Evolutionary conservation across 2,888 invertebrate genomes (phyloP), one percentile per base, ranked within the genome.

Genomic region (Melanchra persicariae): DNA sequence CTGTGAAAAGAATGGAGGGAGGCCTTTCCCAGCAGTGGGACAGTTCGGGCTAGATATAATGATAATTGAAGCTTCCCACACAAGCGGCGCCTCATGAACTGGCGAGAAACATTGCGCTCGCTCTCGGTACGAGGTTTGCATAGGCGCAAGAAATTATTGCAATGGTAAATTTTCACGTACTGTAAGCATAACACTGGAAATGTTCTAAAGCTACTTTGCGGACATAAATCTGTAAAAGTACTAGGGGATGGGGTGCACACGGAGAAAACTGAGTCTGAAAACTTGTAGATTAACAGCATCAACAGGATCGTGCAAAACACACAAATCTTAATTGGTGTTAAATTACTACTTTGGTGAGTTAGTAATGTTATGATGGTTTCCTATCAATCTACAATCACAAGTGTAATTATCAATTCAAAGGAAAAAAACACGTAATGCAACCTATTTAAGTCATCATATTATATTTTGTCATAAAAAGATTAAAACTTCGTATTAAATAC

Each of bases 71-170:
- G 19, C 12, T 52, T 22, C 22, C 37, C 24, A 43, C 24, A 40
- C 57, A 57, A 57, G 15, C 34, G 37, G 34, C 58, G 58, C 22
- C 24, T 24, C 40, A 65, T 70, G 70, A 47, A 70, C 40, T 70
- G 55, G 47, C 7, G 54, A 55, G 69, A 40, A 69, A 70, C 70
- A 70, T 70, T 57, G 15, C 26, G 57, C 70, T 70, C 30, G 55
- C 15, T 57, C 19, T 40, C 15, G 5, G 19, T 70, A 70, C 69
- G 12, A 70, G 55, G 69, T 0, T 47, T 9, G 26, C 70, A 69
- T 47, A 70, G 37, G 49, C 40, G 40, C 17, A 9, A 49, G 69
- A 22, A 69, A 17, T 17, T 37, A 37, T 6, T 0, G 12, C 54
- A n/a, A 45, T 34, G 9, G n/a, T 47, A 45, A 24, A 15, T 45